These are phyloP conservation scores for Rhagophthalmus giganteus DNA, from an alignment of 2,888 invertebrate species.

Conservation along the genomic window DNA sequence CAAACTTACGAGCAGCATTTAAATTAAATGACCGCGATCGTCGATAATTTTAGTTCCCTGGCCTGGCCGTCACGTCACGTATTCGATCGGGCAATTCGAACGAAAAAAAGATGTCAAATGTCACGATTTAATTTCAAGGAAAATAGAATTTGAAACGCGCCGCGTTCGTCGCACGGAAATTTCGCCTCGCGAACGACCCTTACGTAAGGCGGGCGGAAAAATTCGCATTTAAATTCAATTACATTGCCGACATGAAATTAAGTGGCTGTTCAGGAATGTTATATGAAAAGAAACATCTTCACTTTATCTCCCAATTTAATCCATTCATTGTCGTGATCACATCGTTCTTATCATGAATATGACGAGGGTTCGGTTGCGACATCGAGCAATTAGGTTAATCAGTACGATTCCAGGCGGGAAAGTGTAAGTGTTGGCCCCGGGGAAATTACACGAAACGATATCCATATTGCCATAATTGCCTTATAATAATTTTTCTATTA, in stretches of 20 bases:
- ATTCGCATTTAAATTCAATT: not conserved
- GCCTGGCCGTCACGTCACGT: no score
- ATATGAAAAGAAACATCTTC: constrained; percentile 10
- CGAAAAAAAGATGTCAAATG: no score
- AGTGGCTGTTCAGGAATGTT: not conserved
- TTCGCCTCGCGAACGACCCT: no score
- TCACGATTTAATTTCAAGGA: no score
- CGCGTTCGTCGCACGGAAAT: no score
- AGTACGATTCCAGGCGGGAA: constrained; percentile 21
- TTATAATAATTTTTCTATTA: constrained; percentile 6
- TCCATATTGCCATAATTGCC: constrained; percentile 15
- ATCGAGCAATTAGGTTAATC: constrained; percentile 28
- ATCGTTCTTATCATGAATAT: constrained; percentile 24
- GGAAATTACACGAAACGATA: constrained; percentile 23
- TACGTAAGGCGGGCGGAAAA: not conserved
- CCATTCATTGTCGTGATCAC: constrained; percentile 14
- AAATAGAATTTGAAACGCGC: no score
- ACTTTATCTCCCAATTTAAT: constrained; percentile 16
- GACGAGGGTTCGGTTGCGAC: constrained; percentile 25
- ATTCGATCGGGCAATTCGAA: no score
- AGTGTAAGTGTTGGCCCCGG: constrained; percentile 14
- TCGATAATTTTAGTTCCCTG: no score
- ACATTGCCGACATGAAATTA: constrained; percentile 3
- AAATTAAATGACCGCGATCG: no score
- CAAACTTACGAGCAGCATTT: no score